Evolutionary conservation across 1,140 invertebrate species (phyloP).

Genomic region (Zaprionus nigranus): DNA sequence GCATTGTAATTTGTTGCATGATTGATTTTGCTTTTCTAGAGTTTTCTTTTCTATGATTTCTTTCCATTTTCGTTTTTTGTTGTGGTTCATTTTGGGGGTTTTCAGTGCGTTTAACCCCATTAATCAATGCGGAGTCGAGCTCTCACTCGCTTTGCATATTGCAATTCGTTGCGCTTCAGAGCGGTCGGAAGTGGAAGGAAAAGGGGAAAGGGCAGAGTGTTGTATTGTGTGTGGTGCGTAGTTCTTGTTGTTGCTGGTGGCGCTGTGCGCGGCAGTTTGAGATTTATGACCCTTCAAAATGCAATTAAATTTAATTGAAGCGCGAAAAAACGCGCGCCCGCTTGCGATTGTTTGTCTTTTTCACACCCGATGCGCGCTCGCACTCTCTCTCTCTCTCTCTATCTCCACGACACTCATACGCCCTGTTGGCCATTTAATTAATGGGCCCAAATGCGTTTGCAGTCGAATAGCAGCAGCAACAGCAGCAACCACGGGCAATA

Average conservation of each 20-base stretch:
- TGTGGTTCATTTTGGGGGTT: slow-evolving; percentile 19
- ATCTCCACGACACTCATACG: slow-evolving; percentile 50
- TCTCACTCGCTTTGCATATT: slow-evolving; percentile 71
- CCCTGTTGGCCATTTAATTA: slow-evolving; percentile 73
- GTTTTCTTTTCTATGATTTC: slow-evolving; percentile 7
- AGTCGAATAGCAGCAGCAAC: slow-evolving; percentile 9
- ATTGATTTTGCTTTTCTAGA: slow-evolving; percentile 64
- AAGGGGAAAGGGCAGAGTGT: background rate
- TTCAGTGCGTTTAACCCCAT: slow-evolving; percentile 60
- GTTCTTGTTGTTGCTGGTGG: slow-evolving; percentile 49
- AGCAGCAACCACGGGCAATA: slow-evolving; percentile 25
- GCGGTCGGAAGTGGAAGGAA: background rate
- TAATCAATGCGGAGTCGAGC: slow-evolving; percentile 65
- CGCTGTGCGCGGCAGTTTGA: slow-evolving; percentile 57
- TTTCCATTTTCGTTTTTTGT: slow-evolving; percentile 8
- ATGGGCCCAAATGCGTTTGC: slow-evolving; percentile 60
- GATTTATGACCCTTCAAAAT: slow-evolving; percentile 84
- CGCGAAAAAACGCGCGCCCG: slow-evolving; percentile 65
- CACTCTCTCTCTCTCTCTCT: background rate
- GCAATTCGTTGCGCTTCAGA: slow-evolving; percentile 63
- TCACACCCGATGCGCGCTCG: slow-evolving; percentile 46
- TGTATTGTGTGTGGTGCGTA: slow-evolving; percentile 33
- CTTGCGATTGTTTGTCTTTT: slow-evolving; percentile 59
- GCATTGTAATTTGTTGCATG: slow-evolving; percentile 66
- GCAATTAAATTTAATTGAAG: slow-evolving; percentile 84